Base-by-base conservation (phyloP, 2,797 vertebrate genomes). In the Tachyglossus aculeatus region DNA sequence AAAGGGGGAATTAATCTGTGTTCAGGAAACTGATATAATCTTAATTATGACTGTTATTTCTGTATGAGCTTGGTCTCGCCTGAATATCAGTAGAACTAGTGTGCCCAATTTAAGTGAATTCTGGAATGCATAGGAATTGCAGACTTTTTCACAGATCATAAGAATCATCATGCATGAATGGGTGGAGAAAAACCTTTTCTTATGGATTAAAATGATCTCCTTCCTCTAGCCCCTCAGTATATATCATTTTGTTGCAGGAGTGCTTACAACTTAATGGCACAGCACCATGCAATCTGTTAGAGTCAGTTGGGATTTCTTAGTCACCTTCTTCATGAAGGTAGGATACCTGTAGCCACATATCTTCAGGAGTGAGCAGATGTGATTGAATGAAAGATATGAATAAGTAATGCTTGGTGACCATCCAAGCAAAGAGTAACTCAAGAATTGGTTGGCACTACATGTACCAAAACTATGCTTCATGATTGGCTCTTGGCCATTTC, bases 1-100 rank as follows among this genome's bases (percentile, higher is more conserved):
- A 52, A 82, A 76, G 58, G 44, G 63, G 27, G 24, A 77, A 60
- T 69, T 76, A 66, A 70, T 71, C 64, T 75, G 55, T 62, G 22
- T 66, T 57, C 70, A 67, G 31, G 37, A 40, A 62, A 40, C 62
- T 34, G 41, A 70, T 57, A 14, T 10, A 41, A 62, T 73, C 66
- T 67, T 67, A 73, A 70, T 65, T 64, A 70, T 33, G 29, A 32
- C 14, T 75, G 53, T 75, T 29, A 27, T 16, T 47, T 25, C 44
- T 47, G 7, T 47, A 29, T 29, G 64, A 44, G 45, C 43, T 56
- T 60, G 50, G 27, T 48, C 50, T 71, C 44, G 47, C 40, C 56
- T 31, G 55, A 14, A 48, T 55, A 74, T 67, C 43, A 56, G 57
- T 39, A 15, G 21, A 67, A 61, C 36, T 38, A 58, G 71, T 74